These are phyloP conservation scores for Cyprichromis sp. DNA, from an alignment of 2,113 vertebrate species.

Conservation along the genomic window DNA sequence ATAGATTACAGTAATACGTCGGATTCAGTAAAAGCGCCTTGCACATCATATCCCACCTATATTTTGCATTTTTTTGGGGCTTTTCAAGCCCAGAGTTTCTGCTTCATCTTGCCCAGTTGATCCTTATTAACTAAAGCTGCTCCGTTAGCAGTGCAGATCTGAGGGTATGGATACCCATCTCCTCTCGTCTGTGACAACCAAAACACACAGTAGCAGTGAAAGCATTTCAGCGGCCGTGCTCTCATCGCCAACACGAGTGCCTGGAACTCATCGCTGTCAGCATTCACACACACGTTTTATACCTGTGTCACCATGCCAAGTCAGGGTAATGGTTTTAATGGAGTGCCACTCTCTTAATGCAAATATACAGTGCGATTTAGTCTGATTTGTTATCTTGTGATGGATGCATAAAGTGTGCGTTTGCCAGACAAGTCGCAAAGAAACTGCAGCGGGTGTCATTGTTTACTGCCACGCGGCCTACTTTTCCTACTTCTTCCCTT, in stretches of 20 bases:
- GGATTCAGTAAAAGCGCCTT: background rate
- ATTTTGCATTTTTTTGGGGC: background rate
- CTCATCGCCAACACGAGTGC: background rate
- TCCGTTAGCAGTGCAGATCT: background rate
- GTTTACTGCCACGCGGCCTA: conserved; percentile 24
- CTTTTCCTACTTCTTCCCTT: conserved; percentile 39
- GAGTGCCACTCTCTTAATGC: background rate
- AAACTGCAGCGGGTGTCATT: background rate
- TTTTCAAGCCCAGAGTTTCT: background rate
- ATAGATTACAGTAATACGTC: rapidly evolving
- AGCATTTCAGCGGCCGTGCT: background rate
- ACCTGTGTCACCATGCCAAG: background rate
- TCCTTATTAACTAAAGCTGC: background rate
- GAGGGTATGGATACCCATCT: background rate
- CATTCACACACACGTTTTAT: background rate
- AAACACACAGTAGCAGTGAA: background rate
- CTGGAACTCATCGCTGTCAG: background rate
- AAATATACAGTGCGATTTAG: background rate
- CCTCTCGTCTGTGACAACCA: background rate
- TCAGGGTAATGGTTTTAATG: conserved; percentile 2
- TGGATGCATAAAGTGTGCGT: background rate
- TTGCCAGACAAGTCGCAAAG: background rate
- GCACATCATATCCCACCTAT: background rate
- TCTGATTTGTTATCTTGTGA: background rate
- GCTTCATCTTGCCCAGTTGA: background rate